phyloP scores from a whole-genome alignment of 92 coral and sea anemone species.

The Desmophyllum pertusum region DNA sequence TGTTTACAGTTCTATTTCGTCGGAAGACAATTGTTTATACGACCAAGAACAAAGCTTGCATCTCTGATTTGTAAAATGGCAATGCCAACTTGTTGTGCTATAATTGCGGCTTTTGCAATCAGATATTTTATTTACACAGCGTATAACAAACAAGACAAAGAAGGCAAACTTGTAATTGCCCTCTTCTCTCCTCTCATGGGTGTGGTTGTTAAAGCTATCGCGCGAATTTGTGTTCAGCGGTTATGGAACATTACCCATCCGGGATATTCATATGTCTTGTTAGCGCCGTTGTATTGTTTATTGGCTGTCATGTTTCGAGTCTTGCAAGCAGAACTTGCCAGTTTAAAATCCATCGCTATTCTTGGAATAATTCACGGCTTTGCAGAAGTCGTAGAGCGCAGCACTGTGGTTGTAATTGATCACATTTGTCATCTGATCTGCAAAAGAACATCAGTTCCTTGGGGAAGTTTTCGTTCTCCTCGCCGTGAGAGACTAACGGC shows the following conservation, averaged over 20 bases:
- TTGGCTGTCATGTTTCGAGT: constrained; percentile 24
- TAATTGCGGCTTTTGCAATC: background rate
- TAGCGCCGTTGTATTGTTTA: constrained; percentile 18
- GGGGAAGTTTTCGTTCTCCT: constrained; percentile 51
- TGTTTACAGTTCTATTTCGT: no score
- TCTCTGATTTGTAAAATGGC: background rate
- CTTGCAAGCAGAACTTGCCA: constrained; percentile 34
- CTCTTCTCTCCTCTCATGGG: constrained; percentile 15
- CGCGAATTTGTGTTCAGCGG: constrained; percentile 12
- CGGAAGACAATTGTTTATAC: no score
- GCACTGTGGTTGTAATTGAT: constrained; percentile 36
- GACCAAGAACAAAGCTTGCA: background rate
- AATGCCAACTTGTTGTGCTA: background rate
- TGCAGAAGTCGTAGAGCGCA: constrained; percentile 42
- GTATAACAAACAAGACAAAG: background rate
- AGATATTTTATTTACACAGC: background rate
- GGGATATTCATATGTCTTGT: constrained; percentile 17
- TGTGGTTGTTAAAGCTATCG: background rate
- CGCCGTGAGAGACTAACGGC: constrained; percentile 51
- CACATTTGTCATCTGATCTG: constrained; percentile 28
- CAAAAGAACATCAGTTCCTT: constrained; percentile 21
- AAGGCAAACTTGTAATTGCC: background rate
- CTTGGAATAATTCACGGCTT: constrained; percentile 38
- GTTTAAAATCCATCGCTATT: constrained; percentile 21
- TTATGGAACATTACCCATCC: constrained; percentile 31